Conservation (phyloP, 1,140 invertebrate genomes). For the Cherax destructor region DNA sequence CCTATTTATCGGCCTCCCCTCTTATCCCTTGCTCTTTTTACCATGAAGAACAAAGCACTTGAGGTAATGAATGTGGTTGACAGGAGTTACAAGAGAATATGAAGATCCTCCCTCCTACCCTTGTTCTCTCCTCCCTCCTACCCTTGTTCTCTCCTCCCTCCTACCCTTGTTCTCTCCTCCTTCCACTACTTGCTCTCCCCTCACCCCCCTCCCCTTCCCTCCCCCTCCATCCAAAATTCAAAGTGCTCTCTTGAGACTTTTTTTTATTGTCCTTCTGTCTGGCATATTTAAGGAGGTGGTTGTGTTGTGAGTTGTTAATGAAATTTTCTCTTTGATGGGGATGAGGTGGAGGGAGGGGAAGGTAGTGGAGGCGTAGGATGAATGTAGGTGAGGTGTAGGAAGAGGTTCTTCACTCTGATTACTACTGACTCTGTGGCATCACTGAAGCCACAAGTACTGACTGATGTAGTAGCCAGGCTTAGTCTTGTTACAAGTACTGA, state of each 20-base stretch:
- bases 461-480: no score
- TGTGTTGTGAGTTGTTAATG: not conserved
- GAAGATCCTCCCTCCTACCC: not conserved
- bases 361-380: not conserved
- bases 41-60: not conserved
- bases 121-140: no score
- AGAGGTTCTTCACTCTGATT: no score
- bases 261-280: not conserved
- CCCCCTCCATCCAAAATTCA: not conserved
- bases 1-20: no score
- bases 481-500: no score
- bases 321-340: not conserved
- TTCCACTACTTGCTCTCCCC: not conserved
- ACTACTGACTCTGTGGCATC: no score
- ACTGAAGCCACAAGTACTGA: no score
- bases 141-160: no score
- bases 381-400: not conserved
- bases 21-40: not conserved
- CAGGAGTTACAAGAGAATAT: not conserved
- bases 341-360: not conserved
- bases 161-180: no score
- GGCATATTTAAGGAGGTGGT: not conserved
- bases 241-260: not conserved
- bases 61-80: not conserved
- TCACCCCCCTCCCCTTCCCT: not conserved